Conservation (phyloP, 1,140 invertebrate genomes). For the Orius laevigatus region DNA sequence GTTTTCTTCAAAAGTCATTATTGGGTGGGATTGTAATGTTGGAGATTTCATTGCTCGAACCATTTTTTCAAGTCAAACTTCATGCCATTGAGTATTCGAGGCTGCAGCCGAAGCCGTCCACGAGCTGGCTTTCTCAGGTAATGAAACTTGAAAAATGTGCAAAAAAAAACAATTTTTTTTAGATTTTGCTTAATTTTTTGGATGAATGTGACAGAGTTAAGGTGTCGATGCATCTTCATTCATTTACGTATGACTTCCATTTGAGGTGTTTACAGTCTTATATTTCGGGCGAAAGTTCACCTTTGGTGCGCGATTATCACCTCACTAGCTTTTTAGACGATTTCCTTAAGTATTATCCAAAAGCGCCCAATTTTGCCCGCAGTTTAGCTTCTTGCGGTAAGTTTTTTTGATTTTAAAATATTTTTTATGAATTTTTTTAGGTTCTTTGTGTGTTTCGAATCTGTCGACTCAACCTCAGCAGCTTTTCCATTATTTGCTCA, state of each 20-base stretch:
- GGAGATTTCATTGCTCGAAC: conserved; percentile 50
- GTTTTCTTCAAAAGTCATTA: conserved; percentile 52
- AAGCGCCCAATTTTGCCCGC: conserved; percentile 64
- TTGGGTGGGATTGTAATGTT: conserved; percentile 50
- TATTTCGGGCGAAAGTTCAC: conserved; percentile 36
- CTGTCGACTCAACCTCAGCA: conserved; percentile 44
- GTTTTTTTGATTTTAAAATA: conserved; percentile 1
- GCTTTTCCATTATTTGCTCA: conserved; percentile 55
- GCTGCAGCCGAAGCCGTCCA: conserved; percentile 36
- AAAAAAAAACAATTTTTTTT: conserved; percentile 11
- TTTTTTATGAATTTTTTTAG: conserved; percentile 25
- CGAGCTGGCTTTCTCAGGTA: conserved; percentile 37
- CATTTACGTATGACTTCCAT: conserved; percentile 79
- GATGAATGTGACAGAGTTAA: conserved; percentile 65
- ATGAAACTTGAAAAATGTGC: conserved; percentile 5
- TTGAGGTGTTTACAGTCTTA: conserved; percentile 55
- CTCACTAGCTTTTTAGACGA: conserved; percentile 63
- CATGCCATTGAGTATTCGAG: conserved; percentile 50
- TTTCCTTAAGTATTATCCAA: conserved; percentile 69
- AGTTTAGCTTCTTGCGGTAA: conserved; percentile 58
- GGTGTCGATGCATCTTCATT: conserved; percentile 62
- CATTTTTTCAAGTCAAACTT: conserved; percentile 59
- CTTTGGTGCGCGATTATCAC: conserved; percentile 53
- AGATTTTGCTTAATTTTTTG: conserved; percentile 53
- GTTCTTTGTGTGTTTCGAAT: conserved; percentile 41